Evolutionary conservation across 2,113 vertebrate genomes (phyloP).

Genomic region (Poecile atricapillus): DNA sequence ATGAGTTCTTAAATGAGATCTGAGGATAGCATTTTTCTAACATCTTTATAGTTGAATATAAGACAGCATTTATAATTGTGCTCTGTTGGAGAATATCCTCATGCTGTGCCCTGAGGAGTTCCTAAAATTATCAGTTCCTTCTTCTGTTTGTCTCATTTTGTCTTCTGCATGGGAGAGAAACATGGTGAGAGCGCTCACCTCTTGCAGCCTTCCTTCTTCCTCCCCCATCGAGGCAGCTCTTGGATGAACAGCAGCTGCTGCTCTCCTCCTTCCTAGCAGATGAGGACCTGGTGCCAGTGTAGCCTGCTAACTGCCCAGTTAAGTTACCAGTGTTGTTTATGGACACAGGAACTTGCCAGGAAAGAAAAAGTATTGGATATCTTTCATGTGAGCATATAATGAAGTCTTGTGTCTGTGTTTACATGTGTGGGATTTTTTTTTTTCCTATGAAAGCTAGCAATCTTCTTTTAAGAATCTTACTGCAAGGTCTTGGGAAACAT

Average conservation of each 20-base stretch:
- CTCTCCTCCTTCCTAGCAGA: neutral
- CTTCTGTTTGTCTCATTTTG: neutral
- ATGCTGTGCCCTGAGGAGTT: neutral
- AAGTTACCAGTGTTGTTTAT: neutral
- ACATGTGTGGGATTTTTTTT: too few species aligned
- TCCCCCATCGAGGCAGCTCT: accelerated
- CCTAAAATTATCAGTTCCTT: neutral
- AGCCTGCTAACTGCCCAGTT: neutral
- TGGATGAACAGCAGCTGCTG: neutral
- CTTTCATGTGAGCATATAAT: neutral
- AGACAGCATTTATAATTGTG: neutral
- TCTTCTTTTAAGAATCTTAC: neutral
- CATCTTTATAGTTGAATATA: neutral
- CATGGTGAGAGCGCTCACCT: neutral
- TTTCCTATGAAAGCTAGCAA: neutral
- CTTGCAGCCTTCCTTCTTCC: neutral
- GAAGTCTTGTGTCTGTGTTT: neutral
- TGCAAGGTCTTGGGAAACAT: neutral
- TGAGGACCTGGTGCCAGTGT: neutral
- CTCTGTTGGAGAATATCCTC: neutral
- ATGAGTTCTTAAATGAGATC: neutral
- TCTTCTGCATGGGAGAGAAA: neutral
- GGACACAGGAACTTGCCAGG: neutral
- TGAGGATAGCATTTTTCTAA: neutral
- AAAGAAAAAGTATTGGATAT: neutral